Evolutionary conservation across 1,140 invertebrate genomes (phyloP), one percentile per base, ranked within the genome.

Genomic region (Liolophura sinensis): DNA sequence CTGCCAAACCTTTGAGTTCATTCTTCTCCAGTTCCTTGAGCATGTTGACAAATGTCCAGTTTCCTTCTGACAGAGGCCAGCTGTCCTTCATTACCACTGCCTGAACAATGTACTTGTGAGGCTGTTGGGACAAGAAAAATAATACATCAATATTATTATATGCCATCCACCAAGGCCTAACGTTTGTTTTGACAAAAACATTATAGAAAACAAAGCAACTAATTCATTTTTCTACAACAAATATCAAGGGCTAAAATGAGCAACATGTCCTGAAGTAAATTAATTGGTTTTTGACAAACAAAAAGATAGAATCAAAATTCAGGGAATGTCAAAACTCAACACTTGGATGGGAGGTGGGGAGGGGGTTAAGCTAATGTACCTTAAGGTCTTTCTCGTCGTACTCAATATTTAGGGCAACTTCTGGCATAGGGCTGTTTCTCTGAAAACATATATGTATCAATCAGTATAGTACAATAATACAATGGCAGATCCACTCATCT

Each of bases 101-200:
- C 65, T 84, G 79, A 51, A 85, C 78, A 47, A 82, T 78, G 69
- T 85, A 85, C 62, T 84, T 82, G 71, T 84, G 82, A 5, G 75
- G 75, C 80, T 83, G 68, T 0, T 70, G 24, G 67, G 0, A 58
- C n/a, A 67, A 54, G 40, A 68, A 15, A 57, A 31, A 22, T 46
- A 65, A 59, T 40, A 56, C 11, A 47, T 22, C 4, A 5, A 5
- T 9, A 40, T 40, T 40, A 40, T 3, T 40, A 5, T 40, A 9
- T 40, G 3, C 31, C 31, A 40, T 9, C 31, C 9, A 40, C 31
- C 31, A 40, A 9, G 31, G 9, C 9, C 31, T 40, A 40, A 40
- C 3, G 31, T 40, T 40, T 40, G 31, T 9, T 9, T 40, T 40
- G 31, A 40, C n/a, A 15, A 50, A 50, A 50, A 14, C 49, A 50